Conservation (phyloP, 1,140 invertebrate species). For the Ooceraea biroi region DNA sequence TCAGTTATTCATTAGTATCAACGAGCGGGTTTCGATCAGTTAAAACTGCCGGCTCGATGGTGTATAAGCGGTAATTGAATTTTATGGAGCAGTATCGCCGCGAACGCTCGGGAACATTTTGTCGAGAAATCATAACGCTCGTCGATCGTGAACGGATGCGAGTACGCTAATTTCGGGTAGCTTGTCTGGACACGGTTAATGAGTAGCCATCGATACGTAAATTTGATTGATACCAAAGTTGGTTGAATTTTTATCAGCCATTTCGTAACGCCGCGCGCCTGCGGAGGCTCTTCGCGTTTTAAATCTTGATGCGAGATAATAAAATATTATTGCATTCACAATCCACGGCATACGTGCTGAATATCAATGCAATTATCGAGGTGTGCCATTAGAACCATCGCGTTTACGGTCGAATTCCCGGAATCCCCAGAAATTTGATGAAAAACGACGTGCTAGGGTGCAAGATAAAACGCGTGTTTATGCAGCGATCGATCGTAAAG, state of each 20-base stretch:
- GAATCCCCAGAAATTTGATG: conserved; percentile 11
- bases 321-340: conserved; percentile 48
- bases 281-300: not conserved
- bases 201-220: conserved; percentile 34
- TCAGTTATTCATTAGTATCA: conserved; percentile 70
- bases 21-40: conserved; percentile 62
- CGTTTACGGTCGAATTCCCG: conserved; percentile 38
- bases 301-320: conserved; percentile 28
- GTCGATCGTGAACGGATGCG: conserved; percentile 24
- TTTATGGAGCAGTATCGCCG: conserved; percentile 57
- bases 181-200: conserved; percentile 61
- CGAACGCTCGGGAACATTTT: conserved; percentile 17
- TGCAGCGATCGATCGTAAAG: not conserved
- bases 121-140: conserved; percentile 66
- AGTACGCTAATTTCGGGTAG: conserved; percentile 50
- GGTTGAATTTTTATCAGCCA: conserved; percentile 29
- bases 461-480: conserved; percentile 19
- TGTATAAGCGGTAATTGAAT: conserved; percentile 74
- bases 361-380: conserved; percentile 45
- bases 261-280: conserved; percentile 1
- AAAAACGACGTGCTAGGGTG: conserved; percentile 18
- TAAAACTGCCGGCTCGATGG: conserved; percentile 52
- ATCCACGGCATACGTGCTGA: conserved; percentile 18
- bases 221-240: conserved; percentile 4
- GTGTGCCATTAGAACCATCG: conserved; percentile 36